Evolutionary conservation across 2,888 invertebrate species (phyloP).

Genomic region (Frankliniella intonsa): DNA sequence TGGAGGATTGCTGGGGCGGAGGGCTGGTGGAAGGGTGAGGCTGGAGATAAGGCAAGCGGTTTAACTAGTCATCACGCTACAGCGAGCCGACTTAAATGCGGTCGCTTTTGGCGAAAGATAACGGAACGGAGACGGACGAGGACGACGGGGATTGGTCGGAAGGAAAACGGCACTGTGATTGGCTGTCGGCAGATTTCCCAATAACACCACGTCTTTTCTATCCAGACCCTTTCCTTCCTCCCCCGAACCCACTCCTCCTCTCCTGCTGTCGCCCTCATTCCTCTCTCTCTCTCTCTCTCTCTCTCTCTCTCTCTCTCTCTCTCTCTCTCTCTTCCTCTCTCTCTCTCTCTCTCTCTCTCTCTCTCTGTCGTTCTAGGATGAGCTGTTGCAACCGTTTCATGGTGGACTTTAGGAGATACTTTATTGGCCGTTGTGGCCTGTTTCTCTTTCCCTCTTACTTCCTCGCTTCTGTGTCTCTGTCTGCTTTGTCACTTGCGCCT

Average conservation of each 20-base stretch:
- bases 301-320: neutral
- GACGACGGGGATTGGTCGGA: neutral
- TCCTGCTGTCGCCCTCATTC: too few species aligned
- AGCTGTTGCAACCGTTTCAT: too few species aligned
- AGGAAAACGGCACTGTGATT: neutral
- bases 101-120: neutral
- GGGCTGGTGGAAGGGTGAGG: neutral
- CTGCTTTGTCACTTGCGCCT: too few species aligned
- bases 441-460: too few species aligned
- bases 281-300: neutral
- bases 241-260: neutral
- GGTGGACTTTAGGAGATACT: too few species aligned
- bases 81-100: too few species aligned
- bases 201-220: neutral
- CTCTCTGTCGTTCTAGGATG: neutral
- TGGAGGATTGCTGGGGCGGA: neutral
- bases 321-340: neutral
- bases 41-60: too few species aligned
- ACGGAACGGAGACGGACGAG: neutral
- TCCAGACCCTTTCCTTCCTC: neutral
- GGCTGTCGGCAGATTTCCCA: slow-evolving; percentile 17
- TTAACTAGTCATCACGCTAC: too few species aligned
- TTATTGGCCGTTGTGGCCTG: too few species aligned
- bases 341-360: neutral
- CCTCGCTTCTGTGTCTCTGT: too few species aligned